A percentile compares a stretch with the other conserved stretches of the same genome.
phyloP scores from a whole-genome alignment of 2,888 invertebrate genomes.

The Eupithecia abbreviata region DNA sequence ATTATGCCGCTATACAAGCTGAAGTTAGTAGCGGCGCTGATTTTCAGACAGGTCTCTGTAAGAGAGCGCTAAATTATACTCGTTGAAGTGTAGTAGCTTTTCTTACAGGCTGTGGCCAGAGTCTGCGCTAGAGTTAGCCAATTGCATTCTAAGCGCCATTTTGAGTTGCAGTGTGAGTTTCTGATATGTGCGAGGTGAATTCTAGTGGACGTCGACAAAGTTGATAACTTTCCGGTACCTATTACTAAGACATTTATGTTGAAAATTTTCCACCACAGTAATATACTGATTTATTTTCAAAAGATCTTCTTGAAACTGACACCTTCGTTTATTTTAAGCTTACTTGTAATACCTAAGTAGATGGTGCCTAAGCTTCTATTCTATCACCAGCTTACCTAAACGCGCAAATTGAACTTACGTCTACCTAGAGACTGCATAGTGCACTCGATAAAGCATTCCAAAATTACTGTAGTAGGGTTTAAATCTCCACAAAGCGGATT shows the following conservation, averaged over 20 bases:
- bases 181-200: slow-evolving; percentile 35
- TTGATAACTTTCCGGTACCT: slow-evolving; percentile 13
- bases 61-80: not conserved
- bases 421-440: not conserved
- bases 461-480: slow-evolving; percentile 26
- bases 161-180: slow-evolving; percentile 41
- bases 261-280: not conserved
- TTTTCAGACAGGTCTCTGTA: too few relatives aligned
- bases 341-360: too few relatives aligned
- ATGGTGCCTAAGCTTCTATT: too few relatives aligned
- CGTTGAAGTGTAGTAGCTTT: not conserved
- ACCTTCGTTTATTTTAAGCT: too few relatives aligned
- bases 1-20: too few relatives aligned
- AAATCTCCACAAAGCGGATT: slow-evolving; percentile 46
- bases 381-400: too few relatives aligned
- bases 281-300: not conserved
- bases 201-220: slow-evolving; percentile 23
- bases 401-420: not conserved
- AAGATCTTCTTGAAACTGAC: too few relatives aligned
- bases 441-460: slow-evolving; percentile 19
- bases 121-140: slow-evolving; percentile 42
- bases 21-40: too few relatives aligned
- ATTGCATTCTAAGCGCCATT: slow-evolving; percentile 44
- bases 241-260: not conserved
- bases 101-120: slow-evolving; percentile 15